Base-by-base conservation (phyloP, 2,113 vertebrate genomes). In the Taurulus bubalis region DNA sequence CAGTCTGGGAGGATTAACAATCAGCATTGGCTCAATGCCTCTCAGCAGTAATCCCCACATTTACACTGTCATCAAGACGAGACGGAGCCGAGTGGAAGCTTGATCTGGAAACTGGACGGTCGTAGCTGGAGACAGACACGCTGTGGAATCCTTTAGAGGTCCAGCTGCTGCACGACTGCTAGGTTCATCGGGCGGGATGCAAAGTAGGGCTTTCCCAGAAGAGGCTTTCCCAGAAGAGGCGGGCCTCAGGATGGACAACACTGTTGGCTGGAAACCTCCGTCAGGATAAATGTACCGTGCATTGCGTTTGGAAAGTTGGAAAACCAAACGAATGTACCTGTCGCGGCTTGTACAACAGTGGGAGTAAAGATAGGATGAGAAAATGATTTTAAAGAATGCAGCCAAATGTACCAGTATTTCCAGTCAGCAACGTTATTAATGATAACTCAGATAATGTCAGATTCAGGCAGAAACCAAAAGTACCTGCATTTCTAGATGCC, bases 1-100 rank as follows among this genome's bases (percentile, higher is more conserved):
- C 90, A 65, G 85, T 85, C 80, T 87, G 80, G 34, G 87, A 77
- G 86, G 85, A 91, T 89, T 88, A 85, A 58, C 79, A 34, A 75
- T 87, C 82, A 85, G 75, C 55, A 70, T 59, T 74, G 71, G 83
- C 55, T 82, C 62, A 77, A 11, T 49, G 79, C 74, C 82, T 24
- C 82, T 77, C 49, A 26, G 36, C 30, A 8, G 10, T 59, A 75
- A 67, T 68, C 77, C 42, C 15, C 20, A 34, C 30, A 20, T 49
- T 30, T 6, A 45, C 12, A 20, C 36, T 6, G 42, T 55, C 59
- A 51, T 65, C 32, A 56, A 56, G 56, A 64, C 18, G 45, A 68
- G 47, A 71, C 67, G 2, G 10, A 20, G 16, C 49, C 8, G 45
- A 42, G 36, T 2, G 32, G 3, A 58, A 16, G 66, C 30, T 71